phyloP scores from a whole-genome alignment of 1,140 invertebrate genomes.

The Metaphire vulgaris region DNA sequence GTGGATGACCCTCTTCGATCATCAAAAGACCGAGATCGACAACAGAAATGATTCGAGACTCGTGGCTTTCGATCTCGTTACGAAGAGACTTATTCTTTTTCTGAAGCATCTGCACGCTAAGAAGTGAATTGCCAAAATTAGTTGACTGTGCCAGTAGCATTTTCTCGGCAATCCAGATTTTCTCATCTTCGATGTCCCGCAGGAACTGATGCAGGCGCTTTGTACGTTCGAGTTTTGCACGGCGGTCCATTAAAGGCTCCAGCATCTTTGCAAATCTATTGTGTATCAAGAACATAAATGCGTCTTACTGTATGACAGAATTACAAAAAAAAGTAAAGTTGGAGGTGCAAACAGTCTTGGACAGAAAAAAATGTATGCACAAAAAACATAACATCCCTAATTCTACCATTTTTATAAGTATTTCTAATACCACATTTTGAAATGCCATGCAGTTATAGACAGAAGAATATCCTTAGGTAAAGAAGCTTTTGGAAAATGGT shows the following conservation, averaged over 20 bases:
- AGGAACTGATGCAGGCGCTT: conserved; percentile 99
- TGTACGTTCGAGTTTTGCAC: conserved; percentile 86
- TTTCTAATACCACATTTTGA: too few species aligned
- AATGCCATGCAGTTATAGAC: too few species aligned
- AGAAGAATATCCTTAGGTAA: too few species aligned
- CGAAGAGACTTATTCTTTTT: conserved; percentile 77
- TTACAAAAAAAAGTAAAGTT: too few species aligned
- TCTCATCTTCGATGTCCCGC: conserved; percentile 96
- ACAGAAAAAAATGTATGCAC: too few species aligned
- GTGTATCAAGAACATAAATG: too few species aligned
- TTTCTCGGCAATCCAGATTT: conserved; percentile 95
- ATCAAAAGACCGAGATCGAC: conserved; percentile 78
- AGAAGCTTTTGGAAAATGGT: too few species aligned
- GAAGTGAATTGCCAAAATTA: conserved; percentile 92
- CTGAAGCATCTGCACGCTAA: conserved; percentile 93
- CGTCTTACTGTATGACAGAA: too few species aligned
- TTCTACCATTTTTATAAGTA: too few species aligned
- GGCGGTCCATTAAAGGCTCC: conserved; percentile 79
- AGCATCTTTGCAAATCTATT: conserved; percentile 59
- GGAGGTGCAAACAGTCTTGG: too few species aligned
- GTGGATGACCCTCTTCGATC: conserved; percentile 90
- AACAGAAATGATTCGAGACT: conserved; percentile 84
- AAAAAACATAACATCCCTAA: too few species aligned
- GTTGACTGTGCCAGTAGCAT: conserved; percentile 83
- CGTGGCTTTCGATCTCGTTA: conserved; percentile 93